Base-by-base conservation (phyloP, 2,797 vertebrate genomes). In the Chaetophractus vellerosus region DNA sequence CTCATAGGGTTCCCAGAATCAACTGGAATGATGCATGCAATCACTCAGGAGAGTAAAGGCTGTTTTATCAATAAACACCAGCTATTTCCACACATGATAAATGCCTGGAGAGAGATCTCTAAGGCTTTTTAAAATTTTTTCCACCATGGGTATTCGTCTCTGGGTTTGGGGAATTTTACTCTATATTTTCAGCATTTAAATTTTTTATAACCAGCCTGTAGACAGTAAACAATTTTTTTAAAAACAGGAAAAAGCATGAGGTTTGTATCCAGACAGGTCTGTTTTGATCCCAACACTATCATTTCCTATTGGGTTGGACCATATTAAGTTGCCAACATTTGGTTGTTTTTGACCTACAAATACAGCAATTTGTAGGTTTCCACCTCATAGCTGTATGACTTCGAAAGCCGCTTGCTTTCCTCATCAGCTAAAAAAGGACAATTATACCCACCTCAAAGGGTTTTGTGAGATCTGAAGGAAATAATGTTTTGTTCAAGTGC, bases 51-150 rank as follows among this genome's bases (percentile, higher is more conserved):
- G 19, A 57, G 36, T 63, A 52, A 50, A 75, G 61, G 63, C 33
- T n/a, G 6, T 66, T 95, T 78, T 38, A 61, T 64, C 48, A 79
- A 69, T 55, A 68, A 95, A 66, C 76, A 79, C 26, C 48, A 76
- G 36, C 33, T 81, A n/a, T 52, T 88, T 94, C 69, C 2, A 28
- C 52, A 52, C 0, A 1, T n/a, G 28, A 28, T 28, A 69, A 76
- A 55, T 36, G 33, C 26, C 55, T 61, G 24, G 26, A 64, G n/a
- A 75, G 75, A 96, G 21, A 64, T 33, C 38, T 75, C 48, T 33
- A 69, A 75, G 64, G n/a, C 63, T 45, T 55, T 55, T 21, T 6
- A 21, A 55, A 55, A 55, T 6, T 5, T 16, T 78, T 24, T 11
- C 26, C 16, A 15, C 23, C 16, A 11, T 0, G 14, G 33, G 36